These are phyloP conservation scores for Patella pellucida DNA, from an alignment of 2,888 invertebrate species.

Conservation along the genomic window DNA sequence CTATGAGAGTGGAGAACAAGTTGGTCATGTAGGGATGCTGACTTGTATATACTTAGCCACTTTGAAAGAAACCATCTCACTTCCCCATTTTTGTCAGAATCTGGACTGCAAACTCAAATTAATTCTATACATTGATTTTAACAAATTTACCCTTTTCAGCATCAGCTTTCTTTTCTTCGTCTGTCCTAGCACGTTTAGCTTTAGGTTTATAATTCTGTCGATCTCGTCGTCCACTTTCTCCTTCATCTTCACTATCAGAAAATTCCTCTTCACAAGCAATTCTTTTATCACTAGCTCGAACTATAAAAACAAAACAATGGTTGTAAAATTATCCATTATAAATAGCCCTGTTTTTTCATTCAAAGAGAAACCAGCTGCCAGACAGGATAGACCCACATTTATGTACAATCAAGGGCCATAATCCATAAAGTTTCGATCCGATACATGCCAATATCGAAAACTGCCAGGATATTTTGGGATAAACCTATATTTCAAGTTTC, in stretches of 20 bases:
- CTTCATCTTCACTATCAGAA: slow-evolving; percentile 86
- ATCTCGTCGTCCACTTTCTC: slow-evolving; percentile 73
- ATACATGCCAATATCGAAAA: too few species aligned
- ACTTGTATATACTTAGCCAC: neutral
- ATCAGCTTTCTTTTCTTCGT: slow-evolving; percentile 51
- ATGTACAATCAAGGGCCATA: neutral
- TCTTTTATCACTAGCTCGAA: slow-evolving; percentile 83
- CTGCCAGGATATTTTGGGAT: too few species aligned
- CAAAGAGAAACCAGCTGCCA: too few species aligned
- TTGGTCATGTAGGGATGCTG: too few species aligned
- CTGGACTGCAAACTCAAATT: neutral
- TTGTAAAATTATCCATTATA: neutral
- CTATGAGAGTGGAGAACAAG: neutral
- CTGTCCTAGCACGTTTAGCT: slow-evolving; percentile 57
- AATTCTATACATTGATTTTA: neutral
- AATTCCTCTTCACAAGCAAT: slow-evolving; percentile 96
- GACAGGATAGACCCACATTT: neutral
- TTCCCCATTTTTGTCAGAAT: slow-evolving; percentile 18
- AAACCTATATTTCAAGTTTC: too few species aligned
- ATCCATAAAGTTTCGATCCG: too few species aligned
- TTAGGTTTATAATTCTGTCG: slow-evolving; percentile 59
- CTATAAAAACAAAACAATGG: slow-evolving; percentile 44
- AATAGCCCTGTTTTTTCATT: too few species aligned
- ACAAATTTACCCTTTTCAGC: slow-evolving; percentile 45
- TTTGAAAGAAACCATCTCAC: neutral